These are phyloP conservation scores for Drosophila tristis DNA, from an alignment of 1,140 invertebrate genomes.

Conservation along the genomic window DNA sequence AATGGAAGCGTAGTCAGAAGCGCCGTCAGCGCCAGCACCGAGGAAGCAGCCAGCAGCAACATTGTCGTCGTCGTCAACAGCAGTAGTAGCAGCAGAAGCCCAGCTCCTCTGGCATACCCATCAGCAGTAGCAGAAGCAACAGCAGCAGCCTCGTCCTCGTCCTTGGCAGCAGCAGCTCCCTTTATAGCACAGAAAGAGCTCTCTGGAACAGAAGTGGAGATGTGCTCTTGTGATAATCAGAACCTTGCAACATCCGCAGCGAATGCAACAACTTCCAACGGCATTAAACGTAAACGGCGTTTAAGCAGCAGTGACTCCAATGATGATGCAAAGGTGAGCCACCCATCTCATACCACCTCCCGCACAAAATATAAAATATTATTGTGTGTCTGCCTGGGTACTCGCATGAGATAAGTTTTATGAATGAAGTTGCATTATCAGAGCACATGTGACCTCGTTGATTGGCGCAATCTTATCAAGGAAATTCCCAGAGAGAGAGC, in stretches of 20 bases:
- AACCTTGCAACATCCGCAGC: conserved; percentile 36
- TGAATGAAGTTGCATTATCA: conserved; percentile 51
- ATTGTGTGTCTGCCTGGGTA: neutral
- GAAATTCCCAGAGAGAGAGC: conserved; percentile 27
- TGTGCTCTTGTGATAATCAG: conserved; percentile 55
- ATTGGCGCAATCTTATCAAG: conserved; percentile 62
- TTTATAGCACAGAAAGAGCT: conserved; percentile 6
- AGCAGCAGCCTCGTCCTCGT: conserved; percentile 14
- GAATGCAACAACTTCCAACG: conserved; percentile 22
- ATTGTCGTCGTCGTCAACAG: conserved; percentile 28
- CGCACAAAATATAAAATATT: neutral
- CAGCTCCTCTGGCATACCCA: conserved; percentile 2
- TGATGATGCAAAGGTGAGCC: conserved; percentile 58
- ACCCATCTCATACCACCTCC: neutral
- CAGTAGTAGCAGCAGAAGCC: conserved; percentile 30
- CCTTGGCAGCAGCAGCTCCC: conserved; percentile 14
- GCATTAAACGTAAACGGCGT: conserved; percentile 67
- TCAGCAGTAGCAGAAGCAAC: conserved; percentile 16
- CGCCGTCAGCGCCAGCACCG: conserved; percentile 48
- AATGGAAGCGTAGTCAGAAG: conserved; percentile 42
- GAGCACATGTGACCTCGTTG: conserved; percentile 30
- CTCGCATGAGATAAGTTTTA: conserved; percentile 34
- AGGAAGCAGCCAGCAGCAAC: conserved; percentile 31
- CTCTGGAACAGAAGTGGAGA: conserved; percentile 30
- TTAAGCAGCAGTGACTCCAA: conserved; percentile 49